These are phyloP conservation scores for Arctopsyche grandis DNA, from an alignment of 1,140 invertebrate species.

Conservation along the genomic window DNA sequence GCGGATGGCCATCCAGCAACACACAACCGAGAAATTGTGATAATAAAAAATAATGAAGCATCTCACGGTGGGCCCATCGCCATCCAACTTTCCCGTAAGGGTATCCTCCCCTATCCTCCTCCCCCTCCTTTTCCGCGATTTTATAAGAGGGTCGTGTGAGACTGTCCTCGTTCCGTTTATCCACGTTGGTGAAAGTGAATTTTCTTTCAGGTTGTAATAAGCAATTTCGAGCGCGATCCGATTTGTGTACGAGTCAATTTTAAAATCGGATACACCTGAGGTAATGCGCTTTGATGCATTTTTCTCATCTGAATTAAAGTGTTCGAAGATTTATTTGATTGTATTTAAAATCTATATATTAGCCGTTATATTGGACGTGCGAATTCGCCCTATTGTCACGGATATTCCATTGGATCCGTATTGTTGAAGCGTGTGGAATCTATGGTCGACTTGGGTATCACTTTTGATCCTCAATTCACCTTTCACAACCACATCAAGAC, in stretches of 20 bases:
- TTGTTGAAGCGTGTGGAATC: too few species aligned
- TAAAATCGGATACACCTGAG: slow-evolving; percentile 9
- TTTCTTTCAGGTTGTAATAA: slow-evolving; percentile 30
- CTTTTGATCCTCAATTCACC: too few species aligned
- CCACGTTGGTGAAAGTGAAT: slow-evolving; percentile 25
- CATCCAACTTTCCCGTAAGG: slow-evolving; percentile 25
- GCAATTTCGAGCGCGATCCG: slow-evolving; percentile 31
- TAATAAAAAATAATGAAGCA: slow-evolving; percentile 53
- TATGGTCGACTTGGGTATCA: too few species aligned
- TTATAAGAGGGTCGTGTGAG: background rate
- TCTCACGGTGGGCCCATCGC: slow-evolving; percentile 28
- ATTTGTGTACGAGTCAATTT: slow-evolving; percentile 37
- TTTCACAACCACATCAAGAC: too few species aligned
- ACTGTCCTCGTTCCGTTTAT: slow-evolving; percentile 1
- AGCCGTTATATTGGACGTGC: too few species aligned
- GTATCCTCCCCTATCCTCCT: background rate
- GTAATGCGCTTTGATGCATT: slow-evolving; percentile 19
- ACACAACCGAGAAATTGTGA: slow-evolving; percentile 46
- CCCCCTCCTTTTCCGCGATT: background rate
- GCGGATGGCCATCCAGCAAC: slow-evolving; percentile 27
- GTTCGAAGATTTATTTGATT: too few species aligned
- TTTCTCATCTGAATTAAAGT: background rate
- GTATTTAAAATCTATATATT: too few species aligned
- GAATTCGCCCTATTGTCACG: too few species aligned
- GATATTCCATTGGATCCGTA: too few species aligned